phyloP scores from a whole-genome alignment of 1,140 invertebrate species.

The Nilaparvata lugens region DNA sequence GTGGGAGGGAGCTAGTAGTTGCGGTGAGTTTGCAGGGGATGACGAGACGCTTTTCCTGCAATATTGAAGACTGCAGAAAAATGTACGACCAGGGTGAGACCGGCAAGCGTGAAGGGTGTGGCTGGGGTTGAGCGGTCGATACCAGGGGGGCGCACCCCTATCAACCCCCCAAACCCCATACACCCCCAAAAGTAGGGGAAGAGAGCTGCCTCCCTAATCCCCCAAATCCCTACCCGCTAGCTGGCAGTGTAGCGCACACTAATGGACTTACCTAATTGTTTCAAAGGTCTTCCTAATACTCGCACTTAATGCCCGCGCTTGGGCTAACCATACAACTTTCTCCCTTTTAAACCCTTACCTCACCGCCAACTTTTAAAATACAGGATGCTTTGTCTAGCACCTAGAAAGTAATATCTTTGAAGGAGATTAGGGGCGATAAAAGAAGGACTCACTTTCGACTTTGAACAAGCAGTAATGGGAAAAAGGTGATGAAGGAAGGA shows the following conservation, averaged over 20 bases:
- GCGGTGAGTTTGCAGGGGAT: background rate
- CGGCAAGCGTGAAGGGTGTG: background rate
- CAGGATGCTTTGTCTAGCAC: no score
- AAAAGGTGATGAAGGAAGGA: no score
- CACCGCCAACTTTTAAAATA: no score
- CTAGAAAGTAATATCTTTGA: no score
- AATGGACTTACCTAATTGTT: constrained; percentile 5
- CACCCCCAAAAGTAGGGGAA: background rate
- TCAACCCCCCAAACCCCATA: background rate
- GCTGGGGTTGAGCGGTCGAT: background rate
- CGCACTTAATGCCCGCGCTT: background rate
- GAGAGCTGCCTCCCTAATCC: no score
- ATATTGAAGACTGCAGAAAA: constrained; percentile 3
- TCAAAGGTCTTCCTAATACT: constrained; percentile 4
- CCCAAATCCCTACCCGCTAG: no score
- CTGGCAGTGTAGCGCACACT: background rate
- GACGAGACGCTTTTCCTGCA: background rate
- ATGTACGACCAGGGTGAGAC: background rate
- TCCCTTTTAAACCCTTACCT: no score
- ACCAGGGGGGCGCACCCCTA: background rate
- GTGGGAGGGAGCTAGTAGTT: background rate
- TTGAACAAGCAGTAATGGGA: no score
- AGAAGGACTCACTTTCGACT: no score
- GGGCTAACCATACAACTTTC: no score
- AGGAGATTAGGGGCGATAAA: no score